Evolutionary conservation across 2,888 invertebrate species (phyloP).

Genomic region (Pheosia gnoma): DNA sequence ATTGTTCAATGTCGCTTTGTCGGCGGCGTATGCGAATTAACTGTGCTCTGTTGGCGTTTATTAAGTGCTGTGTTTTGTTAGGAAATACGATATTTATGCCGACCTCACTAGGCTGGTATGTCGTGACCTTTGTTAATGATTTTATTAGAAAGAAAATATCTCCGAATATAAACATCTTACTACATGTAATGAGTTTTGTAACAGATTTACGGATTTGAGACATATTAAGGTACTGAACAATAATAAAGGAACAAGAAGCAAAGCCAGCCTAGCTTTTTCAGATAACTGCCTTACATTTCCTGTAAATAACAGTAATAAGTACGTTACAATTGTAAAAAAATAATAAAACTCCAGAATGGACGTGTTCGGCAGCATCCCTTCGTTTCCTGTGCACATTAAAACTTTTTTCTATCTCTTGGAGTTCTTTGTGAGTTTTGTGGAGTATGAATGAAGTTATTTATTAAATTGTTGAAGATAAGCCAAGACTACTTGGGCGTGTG

Average conservation of each 20-base stretch:
- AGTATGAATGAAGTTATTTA: slow-evolving; percentile 38
- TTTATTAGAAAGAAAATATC: no score
- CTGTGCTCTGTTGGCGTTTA: slow-evolving; percentile 23
- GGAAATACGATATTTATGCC: neutral
- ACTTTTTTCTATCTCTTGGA: slow-evolving; percentile 40
- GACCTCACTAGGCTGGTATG: neutral
- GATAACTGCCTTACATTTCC: no score
- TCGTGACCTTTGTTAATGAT: no score
- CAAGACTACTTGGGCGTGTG: slow-evolving; percentile 32
- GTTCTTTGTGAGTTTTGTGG: slow-evolving; percentile 31
- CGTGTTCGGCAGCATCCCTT: neutral
- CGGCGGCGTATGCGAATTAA: slow-evolving; percentile 44
- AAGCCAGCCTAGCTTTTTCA: no score
- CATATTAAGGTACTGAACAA: no score
- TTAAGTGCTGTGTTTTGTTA: slow-evolving; percentile 19
- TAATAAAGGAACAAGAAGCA: no score
- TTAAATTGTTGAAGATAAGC: slow-evolving; percentile 40
- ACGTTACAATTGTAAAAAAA: neutral
- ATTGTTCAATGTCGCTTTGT: slow-evolving; percentile 60
- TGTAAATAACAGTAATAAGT: no score
- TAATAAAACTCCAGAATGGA: slow-evolving; percentile 1
- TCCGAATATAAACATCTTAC: no score
- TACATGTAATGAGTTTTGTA: no score
- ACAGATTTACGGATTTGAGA: no score
- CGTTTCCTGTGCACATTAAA: slow-evolving; percentile 47